These are phyloP conservation scores for Cremastobaeus sp. DNA, from an alignment of 2,888 invertebrate species.

Conservation along the genomic window DNA sequence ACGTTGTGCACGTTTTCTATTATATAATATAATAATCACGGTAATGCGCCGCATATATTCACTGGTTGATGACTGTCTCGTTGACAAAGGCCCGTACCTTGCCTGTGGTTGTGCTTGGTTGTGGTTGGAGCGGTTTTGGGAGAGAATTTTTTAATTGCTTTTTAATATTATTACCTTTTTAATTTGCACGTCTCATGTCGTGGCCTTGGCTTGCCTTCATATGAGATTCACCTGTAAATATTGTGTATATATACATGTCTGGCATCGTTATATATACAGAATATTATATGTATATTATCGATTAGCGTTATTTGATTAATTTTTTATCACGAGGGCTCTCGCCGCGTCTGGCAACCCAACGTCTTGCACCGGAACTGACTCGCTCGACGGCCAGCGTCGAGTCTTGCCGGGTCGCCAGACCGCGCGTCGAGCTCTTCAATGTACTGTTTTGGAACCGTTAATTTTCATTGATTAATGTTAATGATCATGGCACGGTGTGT, in stretches of 20 bases:
- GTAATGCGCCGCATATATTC: slow-evolving; percentile 76
- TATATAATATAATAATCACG: slow-evolving; percentile 76
- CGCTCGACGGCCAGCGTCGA: neutral
- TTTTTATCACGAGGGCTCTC: slow-evolving; percentile 66
- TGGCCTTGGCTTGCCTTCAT: slow-evolving; percentile 78
- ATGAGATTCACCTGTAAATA: slow-evolving; percentile 77
- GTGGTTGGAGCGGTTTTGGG: slow-evolving; percentile 78
- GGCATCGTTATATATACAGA: slow-evolving; percentile 64
- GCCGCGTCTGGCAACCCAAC: slow-evolving; percentile 32
- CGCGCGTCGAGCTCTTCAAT: slow-evolving; percentile 43
- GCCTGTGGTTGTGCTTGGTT: slow-evolving; percentile 79
- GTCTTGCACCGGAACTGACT: neutral
- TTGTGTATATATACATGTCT: slow-evolving; percentile 68
- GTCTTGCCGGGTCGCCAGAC: slow-evolving; percentile 31
- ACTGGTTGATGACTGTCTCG: slow-evolving; percentile 76
- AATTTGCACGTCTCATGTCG: slow-evolving; percentile 78
- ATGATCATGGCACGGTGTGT: slow-evolving; percentile 78
- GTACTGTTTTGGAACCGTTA: slow-evolving; percentile 68
- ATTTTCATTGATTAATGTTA: slow-evolving; percentile 76
- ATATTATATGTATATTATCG: slow-evolving; percentile 65
- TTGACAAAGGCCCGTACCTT: slow-evolving; percentile 77
- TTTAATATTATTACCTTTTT: slow-evolving; percentile 74
- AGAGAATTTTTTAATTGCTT: slow-evolving; percentile 77
- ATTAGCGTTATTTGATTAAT: slow-evolving; percentile 67
- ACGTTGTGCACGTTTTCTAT: slow-evolving; percentile 68